Evolutionary conservation across 2,797 vertebrate species (phyloP), one percentile per base, ranked within the genome.

Genomic region (Acrocephalus scirpaceus): DNA sequence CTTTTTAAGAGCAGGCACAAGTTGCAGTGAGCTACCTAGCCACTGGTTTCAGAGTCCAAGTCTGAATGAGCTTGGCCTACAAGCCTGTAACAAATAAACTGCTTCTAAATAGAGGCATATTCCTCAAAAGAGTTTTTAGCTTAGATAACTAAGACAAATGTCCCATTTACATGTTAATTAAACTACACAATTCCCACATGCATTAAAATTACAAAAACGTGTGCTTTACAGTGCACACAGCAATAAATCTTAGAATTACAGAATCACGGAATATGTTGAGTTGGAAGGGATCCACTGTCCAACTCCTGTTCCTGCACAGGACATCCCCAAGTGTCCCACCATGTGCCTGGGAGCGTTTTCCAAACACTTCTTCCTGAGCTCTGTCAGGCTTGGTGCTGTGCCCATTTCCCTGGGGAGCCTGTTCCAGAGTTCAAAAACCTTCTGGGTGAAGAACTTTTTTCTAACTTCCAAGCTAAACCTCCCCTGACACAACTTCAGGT

Each of bases 81-180:
- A 87, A 89, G 27, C n/a, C 40, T 60, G 30, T 92, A 76, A 87
- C n/a, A 92, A 94, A 87, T 72, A 67, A 95, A 87, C 25, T 66
- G 51, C 71, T 89, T 76, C 81, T 89, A 76, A 94, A 91, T 48
- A 70, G 56, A 73, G 12, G 67, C 58, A 79, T 82, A 84, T 76
- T 96, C 84, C 71, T 94, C 89, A 94, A 85, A 93, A 94, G 81
- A 78, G 50, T 13, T 85, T 93, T 93, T 76, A 92, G 44, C 86
- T 88, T 78, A 82, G 91, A 87, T 93, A 96, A 94, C 89, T 19
- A 93, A 95, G 94, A 96, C 32, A 89, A 96, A 96, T 85, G 71
- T 36, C 48, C 95, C 81, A 96, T 95, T 94, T 96, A 91, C 91
- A 92, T 91, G 84, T 93, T 96, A 94, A 96, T 94, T 94, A 93